Percentiles rank a stretch among this genome's conserved stretches.
Evolutionary conservation across 2,888 invertebrate species (phyloP).

Genomic region (Saturnia japonica): DNA sequence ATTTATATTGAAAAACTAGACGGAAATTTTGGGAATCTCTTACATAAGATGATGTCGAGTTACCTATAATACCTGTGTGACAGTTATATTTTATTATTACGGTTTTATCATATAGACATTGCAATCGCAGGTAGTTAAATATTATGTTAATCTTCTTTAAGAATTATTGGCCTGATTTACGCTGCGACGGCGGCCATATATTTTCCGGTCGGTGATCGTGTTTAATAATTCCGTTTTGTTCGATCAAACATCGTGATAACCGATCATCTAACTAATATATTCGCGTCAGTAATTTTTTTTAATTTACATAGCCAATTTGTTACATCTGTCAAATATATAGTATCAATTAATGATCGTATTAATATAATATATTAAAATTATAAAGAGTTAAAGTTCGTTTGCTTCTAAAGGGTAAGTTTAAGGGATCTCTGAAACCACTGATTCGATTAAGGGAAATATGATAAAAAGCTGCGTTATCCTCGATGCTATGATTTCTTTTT

Average conservation of each 20-base stretch:
- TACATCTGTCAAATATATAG: background rate
- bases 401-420: too few species aligned
- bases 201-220: constrained; percentile 9
- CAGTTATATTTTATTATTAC: constrained; percentile 7
- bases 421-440: too few species aligned
- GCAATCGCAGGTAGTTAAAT: background rate
- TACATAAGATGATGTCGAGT: background rate
- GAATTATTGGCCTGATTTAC: constrained; percentile 10
- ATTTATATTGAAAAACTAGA: too few species aligned
- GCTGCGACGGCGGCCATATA: constrained; percentile 7
- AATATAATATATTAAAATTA: background rate
- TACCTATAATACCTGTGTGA: constrained; percentile 1
- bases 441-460: too few species aligned
- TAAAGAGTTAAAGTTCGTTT: too few species aligned
- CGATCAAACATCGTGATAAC: constrained; percentile 5
- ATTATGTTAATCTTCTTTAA: constrained; percentile 11
- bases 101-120: background rate
- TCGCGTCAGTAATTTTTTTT: background rate
- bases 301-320: background rate
- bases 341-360: background rate
- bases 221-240: constrained; percentile 6
- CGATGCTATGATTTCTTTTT: too few species aligned
- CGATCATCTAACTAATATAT: constrained; percentile 4
- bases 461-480: too few species aligned
- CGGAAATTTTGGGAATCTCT: too few species aligned